A percentile compares a stretch with the other conserved stretches of the same genome.
Conservation (phyloP, 2,797 vertebrate genomes). For the Poecilia picta region DNA sequence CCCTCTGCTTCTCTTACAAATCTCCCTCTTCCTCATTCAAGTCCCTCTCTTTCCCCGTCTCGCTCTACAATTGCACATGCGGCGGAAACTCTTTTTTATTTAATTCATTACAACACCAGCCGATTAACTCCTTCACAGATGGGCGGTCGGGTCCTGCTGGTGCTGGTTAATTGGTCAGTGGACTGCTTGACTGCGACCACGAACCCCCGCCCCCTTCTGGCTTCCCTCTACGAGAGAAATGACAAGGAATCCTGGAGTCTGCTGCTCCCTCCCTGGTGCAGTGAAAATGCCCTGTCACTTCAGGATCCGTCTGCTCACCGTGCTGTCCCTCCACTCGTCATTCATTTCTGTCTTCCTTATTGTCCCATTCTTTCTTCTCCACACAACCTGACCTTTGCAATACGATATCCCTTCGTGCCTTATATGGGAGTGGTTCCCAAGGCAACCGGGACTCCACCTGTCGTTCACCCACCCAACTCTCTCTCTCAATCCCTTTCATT, state of each 20-base stretch:
- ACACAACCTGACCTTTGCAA: slow-evolving; percentile 85
- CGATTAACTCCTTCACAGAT: slow-evolving; percentile 79
- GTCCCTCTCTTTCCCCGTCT: slow-evolving; percentile 51
- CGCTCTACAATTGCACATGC: slow-evolving; percentile 74
- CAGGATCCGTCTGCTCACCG: slow-evolving; percentile 29
- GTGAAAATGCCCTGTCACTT: slow-evolving; percentile 62
- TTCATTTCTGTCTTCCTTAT: slow-evolving; percentile 30
- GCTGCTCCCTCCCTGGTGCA: slow-evolving; percentile 31
- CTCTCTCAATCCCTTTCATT: slow-evolving; percentile 21
- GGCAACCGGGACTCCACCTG: slow-evolving; percentile 93
- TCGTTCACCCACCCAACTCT: slow-evolving; percentile 61
- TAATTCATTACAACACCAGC: slow-evolving; percentile 84
- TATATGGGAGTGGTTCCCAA: slow-evolving; percentile 83
- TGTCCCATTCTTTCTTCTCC: slow-evolving; percentile 52
- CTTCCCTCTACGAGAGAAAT: slow-evolving; percentile 55
- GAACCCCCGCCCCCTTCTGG: slow-evolving; percentile 32
- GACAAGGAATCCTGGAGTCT: slow-evolving; percentile 56
- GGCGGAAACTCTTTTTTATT: slow-evolving; percentile 81
- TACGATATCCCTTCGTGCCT: slow-evolving; percentile 77
- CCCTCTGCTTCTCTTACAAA: slow-evolving; percentile 53
- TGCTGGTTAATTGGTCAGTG: slow-evolving; percentile 75
- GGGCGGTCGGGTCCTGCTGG: slow-evolving; percentile 67
- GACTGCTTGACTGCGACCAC: slow-evolving; percentile 60
- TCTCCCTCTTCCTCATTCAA: slow-evolving; percentile 51
- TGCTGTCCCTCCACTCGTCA: slow-evolving; percentile 4